Percentiles rank a stretch among this genome's conserved stretches.
Conservation (phyloP, 2,113 vertebrate species). For the Plectropomus leopardus region DNA sequence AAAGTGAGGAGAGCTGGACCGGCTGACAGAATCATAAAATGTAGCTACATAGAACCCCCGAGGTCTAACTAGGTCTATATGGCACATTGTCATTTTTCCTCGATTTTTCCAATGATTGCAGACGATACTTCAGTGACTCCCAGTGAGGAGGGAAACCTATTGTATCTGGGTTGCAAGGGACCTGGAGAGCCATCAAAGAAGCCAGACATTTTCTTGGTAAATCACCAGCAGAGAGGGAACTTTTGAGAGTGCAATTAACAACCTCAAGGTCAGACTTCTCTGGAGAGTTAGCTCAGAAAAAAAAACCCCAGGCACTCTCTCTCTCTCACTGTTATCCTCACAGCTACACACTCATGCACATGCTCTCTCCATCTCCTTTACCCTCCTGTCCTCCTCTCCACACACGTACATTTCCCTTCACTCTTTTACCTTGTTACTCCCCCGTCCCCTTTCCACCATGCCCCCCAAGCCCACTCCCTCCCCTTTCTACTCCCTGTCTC, state of each 20-base stretch:
- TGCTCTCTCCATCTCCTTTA: conserved; percentile 38
- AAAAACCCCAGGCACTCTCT: conserved; percentile 61
- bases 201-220: conserved; percentile 68
- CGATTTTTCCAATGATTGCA: conserved; percentile 56
- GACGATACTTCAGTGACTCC: conserved; percentile 42
- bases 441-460: conserved; percentile 3
- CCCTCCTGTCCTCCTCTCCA: conserved; percentile 13
- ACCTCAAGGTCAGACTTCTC: conserved; percentile 76
- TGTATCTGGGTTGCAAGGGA: conserved; percentile 68
- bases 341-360: conserved; percentile 24
- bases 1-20: conserved; percentile 55
- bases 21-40: conserved; percentile 66
- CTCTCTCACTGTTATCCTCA: conserved; percentile 32
- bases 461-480: neutral
- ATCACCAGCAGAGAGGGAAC: conserved; percentile 70
- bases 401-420: conserved; percentile 28
- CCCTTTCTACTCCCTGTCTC: conserved; percentile 25
- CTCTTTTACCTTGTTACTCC: conserved; percentile 28
- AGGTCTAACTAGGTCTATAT: conserved; percentile 52
- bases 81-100: conserved; percentile 63
- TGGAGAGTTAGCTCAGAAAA: conserved; percentile 41
- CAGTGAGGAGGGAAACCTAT: conserved; percentile 52
- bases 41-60: conserved; percentile 51
- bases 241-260: conserved; percentile 76
- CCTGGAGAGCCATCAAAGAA: conserved; percentile 71